These are phyloP conservation scores for Aphelinus atriplicis DNA, from an alignment of 1,140 invertebrate genomes.

Conservation along the genomic window DNA sequence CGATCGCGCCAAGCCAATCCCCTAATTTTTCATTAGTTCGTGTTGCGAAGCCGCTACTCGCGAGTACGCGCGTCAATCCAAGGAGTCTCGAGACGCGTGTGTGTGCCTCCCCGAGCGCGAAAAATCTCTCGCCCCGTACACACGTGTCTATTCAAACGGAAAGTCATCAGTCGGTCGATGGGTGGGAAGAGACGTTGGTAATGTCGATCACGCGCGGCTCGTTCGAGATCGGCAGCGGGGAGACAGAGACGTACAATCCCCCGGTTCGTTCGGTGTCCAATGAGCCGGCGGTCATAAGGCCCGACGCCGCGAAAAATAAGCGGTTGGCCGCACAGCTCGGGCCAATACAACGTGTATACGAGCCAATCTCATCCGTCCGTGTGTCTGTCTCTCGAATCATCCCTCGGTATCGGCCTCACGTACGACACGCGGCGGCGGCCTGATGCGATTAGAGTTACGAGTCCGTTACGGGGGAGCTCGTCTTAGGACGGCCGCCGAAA, in stretches of 20 bases:
- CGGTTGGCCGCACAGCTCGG: background rate
- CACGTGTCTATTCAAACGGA: slow-evolving; percentile 9
- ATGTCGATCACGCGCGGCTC: no score
- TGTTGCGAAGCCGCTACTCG: no score
- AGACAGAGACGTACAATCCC: no score
- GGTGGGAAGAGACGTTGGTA: no score
- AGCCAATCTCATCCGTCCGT: slow-evolving; percentile 48
- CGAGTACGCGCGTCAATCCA: no score
- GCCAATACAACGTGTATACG: slow-evolving; percentile 25
- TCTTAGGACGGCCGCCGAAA: no score
- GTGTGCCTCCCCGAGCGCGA: background rate
- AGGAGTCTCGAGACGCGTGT: background rate
- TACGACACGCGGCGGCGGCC: slow-evolving; percentile 44
- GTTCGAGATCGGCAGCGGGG: no score
- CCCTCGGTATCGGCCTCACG: slow-evolving; percentile 50
- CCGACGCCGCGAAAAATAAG: slow-evolving; percentile 1
- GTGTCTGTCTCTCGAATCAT: slow-evolving; percentile 44
- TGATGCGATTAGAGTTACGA: slow-evolving; percentile 54
- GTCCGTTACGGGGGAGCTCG: slow-evolving; percentile 49
- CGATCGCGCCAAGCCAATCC: no score
- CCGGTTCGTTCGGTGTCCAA: no score
- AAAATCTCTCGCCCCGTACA: background rate
- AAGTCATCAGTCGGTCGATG: no score
- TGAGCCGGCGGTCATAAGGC: no score
- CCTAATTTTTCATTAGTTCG: no score